Percentiles rank a stretch among this genome's conserved stretches.
These are phyloP conservation scores for Leptopilina drosophilae DNA, from an alignment of 2,888 invertebrate species.

Conservation along the genomic window DNA sequence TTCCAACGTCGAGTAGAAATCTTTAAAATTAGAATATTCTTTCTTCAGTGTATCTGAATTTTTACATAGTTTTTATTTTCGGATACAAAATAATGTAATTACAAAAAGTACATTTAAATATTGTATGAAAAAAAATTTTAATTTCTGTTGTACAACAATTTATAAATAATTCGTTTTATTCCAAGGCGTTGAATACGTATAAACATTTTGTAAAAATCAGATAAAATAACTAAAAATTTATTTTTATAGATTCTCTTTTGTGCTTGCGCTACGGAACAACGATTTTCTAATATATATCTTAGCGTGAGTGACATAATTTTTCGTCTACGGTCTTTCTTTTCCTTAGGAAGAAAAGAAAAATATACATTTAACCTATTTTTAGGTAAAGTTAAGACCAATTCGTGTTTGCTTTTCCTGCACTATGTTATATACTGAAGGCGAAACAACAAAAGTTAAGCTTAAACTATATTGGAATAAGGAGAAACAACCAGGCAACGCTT, in stretches of 20 bases:
- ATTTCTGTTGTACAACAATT: no score
- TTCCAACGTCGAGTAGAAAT: no score
- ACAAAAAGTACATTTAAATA: no score
- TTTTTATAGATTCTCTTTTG: not conserved
- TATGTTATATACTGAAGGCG: not conserved
- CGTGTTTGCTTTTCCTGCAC: constrained; percentile 28
- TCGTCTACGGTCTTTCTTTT: constrained; percentile 8
- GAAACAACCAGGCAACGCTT: constrained; percentile 3
- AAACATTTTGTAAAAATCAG: no score
- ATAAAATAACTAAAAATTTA: no score
- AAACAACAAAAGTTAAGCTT: constrained; percentile 29
- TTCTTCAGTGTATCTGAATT: no score
- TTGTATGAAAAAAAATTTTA: no score
- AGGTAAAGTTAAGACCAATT: constrained; percentile 17
- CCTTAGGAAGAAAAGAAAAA: not conserved
- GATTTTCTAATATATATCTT: not conserved
- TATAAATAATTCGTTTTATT: no score
- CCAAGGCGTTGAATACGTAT: no score
- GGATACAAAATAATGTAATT: no score
- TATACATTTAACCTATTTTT: constrained; percentile 12
- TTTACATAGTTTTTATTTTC: no score
- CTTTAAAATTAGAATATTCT: no score
- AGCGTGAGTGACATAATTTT: constrained; percentile 26
- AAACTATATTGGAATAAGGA: constrained; percentile 10
- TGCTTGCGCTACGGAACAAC: not conserved